Conservation (phyloP, 1,140 invertebrate species). For the Vanessa tameamea region DNA sequence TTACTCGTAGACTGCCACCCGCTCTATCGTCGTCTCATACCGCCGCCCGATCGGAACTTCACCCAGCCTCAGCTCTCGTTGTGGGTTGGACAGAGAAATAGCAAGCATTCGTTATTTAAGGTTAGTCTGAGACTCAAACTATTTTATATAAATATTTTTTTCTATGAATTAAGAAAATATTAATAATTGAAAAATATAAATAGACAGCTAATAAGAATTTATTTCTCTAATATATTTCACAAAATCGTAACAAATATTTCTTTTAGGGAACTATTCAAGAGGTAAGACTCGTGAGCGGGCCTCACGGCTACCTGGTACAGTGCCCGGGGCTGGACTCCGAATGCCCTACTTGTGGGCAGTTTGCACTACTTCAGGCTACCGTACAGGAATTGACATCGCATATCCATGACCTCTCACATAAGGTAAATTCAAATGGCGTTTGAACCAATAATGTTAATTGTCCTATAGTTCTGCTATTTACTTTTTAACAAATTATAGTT, state of each 20-base stretch:
- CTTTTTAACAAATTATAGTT: conserved; percentile 81
- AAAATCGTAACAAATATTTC: background rate
- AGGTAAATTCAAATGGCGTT: conserved; percentile 75
- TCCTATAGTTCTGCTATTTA: background rate
- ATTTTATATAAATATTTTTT: background rate
- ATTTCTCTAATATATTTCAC: background rate
- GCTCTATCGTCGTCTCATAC: conserved; percentile 86
- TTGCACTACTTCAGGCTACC: conserved; percentile 89
- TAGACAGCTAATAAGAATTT: background rate
- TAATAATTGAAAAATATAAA: background rate
- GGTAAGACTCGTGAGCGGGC: conserved; percentile 90
- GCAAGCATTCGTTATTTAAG: conserved; percentile 93
- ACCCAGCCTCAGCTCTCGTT: conserved; percentile 86
- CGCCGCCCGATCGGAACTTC: conserved; percentile 88
- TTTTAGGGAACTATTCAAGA: conserved; percentile 92
- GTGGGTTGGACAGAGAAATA: conserved; percentile 93
- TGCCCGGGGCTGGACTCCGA: conserved; percentile 92
- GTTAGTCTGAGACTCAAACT: conserved; percentile 71
- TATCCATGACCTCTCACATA: conserved; percentile 85
- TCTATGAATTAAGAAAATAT: background rate
- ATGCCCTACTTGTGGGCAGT: conserved; percentile 95
- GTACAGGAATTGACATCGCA: conserved; percentile 84
- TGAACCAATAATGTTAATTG: background rate
- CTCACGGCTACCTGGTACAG: conserved; percentile 92
- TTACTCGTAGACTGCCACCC: conserved; percentile 92